Evolutionary conservation across 1,140 invertebrate genomes (phyloP).

Genomic region (Bombus picipes): DNA sequence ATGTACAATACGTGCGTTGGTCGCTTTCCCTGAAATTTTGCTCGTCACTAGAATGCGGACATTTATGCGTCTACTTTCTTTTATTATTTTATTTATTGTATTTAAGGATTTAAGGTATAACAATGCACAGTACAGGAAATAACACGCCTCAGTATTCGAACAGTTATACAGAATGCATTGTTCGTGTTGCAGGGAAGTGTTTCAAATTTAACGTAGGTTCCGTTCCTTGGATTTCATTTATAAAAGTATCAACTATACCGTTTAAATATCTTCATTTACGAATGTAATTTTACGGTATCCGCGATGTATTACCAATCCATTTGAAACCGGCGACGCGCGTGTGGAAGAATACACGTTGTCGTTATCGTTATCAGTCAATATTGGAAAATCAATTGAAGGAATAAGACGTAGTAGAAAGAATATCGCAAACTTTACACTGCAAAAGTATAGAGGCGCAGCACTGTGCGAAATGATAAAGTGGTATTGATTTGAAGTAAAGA

Average conservation of each 20-base stretch:
- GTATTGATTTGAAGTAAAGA: background rate
- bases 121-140: background rate
- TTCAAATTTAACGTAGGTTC: too few species aligned
- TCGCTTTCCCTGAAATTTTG: background rate
- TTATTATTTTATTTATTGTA: too few species aligned
- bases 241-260: rapidly evolving
- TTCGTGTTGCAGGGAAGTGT: rapidly evolving
- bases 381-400: background rate
- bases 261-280: background rate
- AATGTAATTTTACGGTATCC: background rate
- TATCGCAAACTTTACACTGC: background rate
- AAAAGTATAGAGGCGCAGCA: background rate
- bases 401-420: background rate
- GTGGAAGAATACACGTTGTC: background rate
- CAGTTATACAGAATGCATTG: too few species aligned
- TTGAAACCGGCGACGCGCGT: background rate
- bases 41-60: rapidly evolving
- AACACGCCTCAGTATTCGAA: too few species aligned
- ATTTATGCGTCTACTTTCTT: background rate
- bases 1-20: too few species aligned
- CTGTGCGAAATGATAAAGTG: background rate
- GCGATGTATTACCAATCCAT: background rate
- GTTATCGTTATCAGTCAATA: background rate
- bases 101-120: background rate
- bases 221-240: background rate